phyloP scores from a whole-genome alignment of 2,888 invertebrate genomes.

The Cryptocheilus praepositus region DNA sequence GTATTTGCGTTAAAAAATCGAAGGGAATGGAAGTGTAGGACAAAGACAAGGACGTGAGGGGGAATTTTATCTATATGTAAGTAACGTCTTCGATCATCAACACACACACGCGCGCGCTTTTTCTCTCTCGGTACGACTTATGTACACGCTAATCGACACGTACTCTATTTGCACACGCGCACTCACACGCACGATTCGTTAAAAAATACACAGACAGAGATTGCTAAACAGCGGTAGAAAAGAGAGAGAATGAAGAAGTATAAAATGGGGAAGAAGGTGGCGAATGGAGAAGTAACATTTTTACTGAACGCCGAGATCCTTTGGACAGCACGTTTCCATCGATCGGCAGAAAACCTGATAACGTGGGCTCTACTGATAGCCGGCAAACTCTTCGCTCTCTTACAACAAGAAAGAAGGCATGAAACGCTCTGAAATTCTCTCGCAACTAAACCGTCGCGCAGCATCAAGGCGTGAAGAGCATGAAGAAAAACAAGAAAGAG shows the following conservation, averaged over 20 bases:
- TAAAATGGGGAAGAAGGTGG: conserved; percentile 8
- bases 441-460: background rate
- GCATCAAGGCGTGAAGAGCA: conserved; percentile 17
- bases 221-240: conserved; percentile 4
- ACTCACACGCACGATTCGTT: background rate
- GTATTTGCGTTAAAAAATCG: conserved; percentile 21
- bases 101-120: conserved; percentile 25
- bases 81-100: conserved; percentile 21
- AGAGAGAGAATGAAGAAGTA: background rate
- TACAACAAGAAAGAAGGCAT: no score
- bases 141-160: conserved; percentile 39
- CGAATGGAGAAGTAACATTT: conserved; percentile 52
- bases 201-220: conserved; percentile 1
- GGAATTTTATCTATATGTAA: conserved; percentile 21
- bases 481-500: background rate
- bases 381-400: no score
- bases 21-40: no score
- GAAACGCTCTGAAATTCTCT: no score
- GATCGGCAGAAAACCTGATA: conserved; percentile 33
- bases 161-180: conserved; percentile 14
- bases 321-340: conserved; percentile 63
- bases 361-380: background rate
- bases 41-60: conserved; percentile 3
- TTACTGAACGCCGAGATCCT: conserved; percentile 71
- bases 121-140: conserved; percentile 34